Conservation (phyloP, 2,888 invertebrate genomes). For the Tetragonisca angustula region DNA sequence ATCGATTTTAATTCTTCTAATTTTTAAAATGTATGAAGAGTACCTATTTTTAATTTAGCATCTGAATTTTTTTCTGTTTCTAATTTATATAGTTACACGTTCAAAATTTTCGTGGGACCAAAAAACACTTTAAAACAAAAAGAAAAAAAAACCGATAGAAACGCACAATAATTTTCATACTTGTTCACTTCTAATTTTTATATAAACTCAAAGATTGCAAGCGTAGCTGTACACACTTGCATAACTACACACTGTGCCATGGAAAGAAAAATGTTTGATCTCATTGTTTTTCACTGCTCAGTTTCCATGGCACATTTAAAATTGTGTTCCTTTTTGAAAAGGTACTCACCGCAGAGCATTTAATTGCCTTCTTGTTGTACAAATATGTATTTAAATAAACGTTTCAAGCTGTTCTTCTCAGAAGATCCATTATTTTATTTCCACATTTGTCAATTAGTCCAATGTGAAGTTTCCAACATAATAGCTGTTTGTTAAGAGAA, state of each 20-base stretch:
- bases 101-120: conserved; percentile 40
- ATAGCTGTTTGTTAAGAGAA: neutral
- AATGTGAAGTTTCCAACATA: neutral
- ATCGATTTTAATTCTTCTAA: conserved; percentile 7
- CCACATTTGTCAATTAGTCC: neutral
- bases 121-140: conserved; percentile 11
- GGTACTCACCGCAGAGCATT: neutral
- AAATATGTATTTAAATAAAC: conserved; percentile 48
- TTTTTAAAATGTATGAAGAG: neutral
- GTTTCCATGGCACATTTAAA: conserved; percentile 9
- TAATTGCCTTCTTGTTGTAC: conserved; percentile 25
- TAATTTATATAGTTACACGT: conserved; percentile 6
- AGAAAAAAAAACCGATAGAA: neutral
- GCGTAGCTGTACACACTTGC: neutral
- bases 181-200: neutral
- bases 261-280: neutral
- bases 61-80: neutral
- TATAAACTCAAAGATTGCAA: neutral
- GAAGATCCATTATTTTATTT: neutral
- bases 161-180: conserved; percentile 22
- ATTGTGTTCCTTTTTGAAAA: conserved; percentile 17
- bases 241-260: neutral
- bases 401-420: conserved; percentile 37
- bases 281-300: neutral
- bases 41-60: conserved; percentile 1